Evolutionary conservation across 2,113 vertebrate genomes (phyloP).

Genomic region (Kryptolebias marmoratus): DNA sequence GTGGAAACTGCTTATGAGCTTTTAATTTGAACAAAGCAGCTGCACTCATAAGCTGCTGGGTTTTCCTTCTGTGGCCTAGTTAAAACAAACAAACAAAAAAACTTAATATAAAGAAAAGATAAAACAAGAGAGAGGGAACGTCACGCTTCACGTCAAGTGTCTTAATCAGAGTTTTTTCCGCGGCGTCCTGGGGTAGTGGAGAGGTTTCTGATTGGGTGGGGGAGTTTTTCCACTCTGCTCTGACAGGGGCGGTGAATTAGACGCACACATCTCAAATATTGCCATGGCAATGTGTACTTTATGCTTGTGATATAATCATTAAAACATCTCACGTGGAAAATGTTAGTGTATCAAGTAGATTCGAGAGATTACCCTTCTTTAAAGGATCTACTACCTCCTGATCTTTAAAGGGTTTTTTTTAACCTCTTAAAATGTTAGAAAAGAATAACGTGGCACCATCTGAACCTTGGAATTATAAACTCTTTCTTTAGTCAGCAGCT

Average conservation of each 20-base stretch:
- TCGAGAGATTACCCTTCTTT: not conserved
- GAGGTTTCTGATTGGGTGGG: not conserved
- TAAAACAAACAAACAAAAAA: too few relatives aligned
- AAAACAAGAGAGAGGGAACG: too few relatives aligned
- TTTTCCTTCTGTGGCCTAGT: too few relatives aligned
- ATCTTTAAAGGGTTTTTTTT: not conserved
- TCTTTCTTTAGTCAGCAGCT: constrained; percentile 17
- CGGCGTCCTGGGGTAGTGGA: not conserved
- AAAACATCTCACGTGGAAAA: not conserved
- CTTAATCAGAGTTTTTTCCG: too few relatives aligned
- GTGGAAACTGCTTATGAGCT: too few relatives aligned
- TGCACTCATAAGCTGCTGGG: too few relatives aligned
- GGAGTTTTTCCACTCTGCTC: not conserved
- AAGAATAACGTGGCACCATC: too few relatives aligned
- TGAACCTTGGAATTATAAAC: too few relatives aligned
- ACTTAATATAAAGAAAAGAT: too few relatives aligned
- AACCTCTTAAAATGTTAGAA: not conserved
- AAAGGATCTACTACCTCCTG: not conserved
- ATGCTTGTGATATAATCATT: not conserved
- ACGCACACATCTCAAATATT: not conserved
- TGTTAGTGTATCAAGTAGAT: not conserved
- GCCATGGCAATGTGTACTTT: not conserved
- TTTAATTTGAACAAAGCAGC: too few relatives aligned
- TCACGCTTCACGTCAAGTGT: too few relatives aligned
- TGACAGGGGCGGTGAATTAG: not conserved